Conservation (phyloP, 1,140 invertebrate species). For the Leptinotarsa lineolata region DNA sequence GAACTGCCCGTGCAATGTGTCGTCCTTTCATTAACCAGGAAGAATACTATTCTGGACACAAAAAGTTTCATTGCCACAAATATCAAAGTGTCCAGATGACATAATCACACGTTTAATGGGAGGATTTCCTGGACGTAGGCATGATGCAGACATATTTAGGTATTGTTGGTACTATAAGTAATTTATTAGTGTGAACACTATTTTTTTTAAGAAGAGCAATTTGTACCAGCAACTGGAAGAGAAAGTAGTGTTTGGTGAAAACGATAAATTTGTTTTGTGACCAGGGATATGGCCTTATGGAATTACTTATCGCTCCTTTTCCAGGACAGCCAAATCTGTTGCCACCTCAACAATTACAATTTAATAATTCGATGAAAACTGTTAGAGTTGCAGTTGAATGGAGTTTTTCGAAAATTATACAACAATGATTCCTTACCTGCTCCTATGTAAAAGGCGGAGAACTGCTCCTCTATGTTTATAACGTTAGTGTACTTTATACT, state of each 20-base stretch:
- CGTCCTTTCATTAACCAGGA: constrained; percentile 34
- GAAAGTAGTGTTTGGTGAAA: background rate
- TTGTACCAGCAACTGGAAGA: constrained; percentile 32
- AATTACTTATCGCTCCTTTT: background rate
- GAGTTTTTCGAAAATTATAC: constrained; percentile 34
- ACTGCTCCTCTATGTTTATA: too few species aligned
- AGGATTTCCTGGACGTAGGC: constrained; percentile 30
- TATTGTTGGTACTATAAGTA: too few species aligned
- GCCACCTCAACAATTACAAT: background rate
- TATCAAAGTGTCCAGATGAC: constrained; percentile 40
- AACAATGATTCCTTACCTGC: too few species aligned
- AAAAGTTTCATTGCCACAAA: constrained; percentile 37
- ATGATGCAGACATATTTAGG: constrained; percentile 40
- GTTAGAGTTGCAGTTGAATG: constrained; percentile 30
- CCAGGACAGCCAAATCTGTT: background rate
- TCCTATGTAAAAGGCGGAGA: too few species aligned
- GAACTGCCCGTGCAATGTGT: constrained; percentile 36
- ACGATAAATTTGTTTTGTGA: background rate
- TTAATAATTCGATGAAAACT: background rate
- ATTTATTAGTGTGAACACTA: too few species aligned
- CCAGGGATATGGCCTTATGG: background rate
- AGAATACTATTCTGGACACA: constrained; percentile 41
- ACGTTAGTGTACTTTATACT: too few species aligned
- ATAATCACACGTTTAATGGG: constrained; percentile 34
- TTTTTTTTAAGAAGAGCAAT: constrained; percentile 19